These are phyloP conservation scores for Oscheius sp. DNA, from an alignment of 2,888 invertebrate genomes.

Conservation along the genomic window DNA sequence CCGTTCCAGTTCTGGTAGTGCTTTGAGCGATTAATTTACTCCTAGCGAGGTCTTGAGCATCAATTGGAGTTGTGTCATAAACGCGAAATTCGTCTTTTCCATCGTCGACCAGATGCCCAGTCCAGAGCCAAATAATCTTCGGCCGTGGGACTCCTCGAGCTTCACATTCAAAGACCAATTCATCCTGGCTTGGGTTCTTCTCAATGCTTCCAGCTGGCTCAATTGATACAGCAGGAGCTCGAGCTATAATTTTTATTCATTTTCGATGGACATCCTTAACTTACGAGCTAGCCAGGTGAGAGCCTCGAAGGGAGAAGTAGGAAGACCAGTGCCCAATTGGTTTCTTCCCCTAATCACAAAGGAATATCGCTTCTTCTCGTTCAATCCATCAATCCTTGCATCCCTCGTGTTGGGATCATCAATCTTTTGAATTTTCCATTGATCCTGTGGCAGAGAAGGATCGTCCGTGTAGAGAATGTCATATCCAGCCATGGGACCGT, in stretches of 20 bases:
- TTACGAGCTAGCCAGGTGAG: slow-evolving; percentile 63
- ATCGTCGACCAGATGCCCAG: slow-evolving; percentile 63
- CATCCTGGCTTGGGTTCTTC: slow-evolving; percentile 60
- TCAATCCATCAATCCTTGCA: slow-evolving; percentile 53
- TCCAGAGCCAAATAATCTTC: slow-evolving; percentile 69
- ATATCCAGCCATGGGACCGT: slow-evolving; percentile 66
- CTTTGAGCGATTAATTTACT: slow-evolving; percentile 64
- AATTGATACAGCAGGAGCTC: slow-evolving; percentile 56
- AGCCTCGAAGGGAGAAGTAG: slow-evolving; percentile 56
- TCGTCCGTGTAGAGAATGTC: slow-evolving; percentile 67
- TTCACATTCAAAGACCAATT: slow-evolving; percentile 63
- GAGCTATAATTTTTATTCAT: slow-evolving; percentile 37
- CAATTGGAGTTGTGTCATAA: slow-evolving; percentile 63
- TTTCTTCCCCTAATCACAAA: slow-evolving; percentile 66
- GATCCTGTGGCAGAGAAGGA: slow-evolving; percentile 56
- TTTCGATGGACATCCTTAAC: not conserved
- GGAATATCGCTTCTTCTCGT: slow-evolving; percentile 65
- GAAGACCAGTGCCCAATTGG: slow-evolving; percentile 64
- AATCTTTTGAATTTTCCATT: slow-evolving; percentile 56
- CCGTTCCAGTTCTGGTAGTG: slow-evolving; percentile 63
- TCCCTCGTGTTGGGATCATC: slow-evolving; percentile 56
- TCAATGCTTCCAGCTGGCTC: slow-evolving; percentile 55
- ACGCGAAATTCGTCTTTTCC: slow-evolving; percentile 68
- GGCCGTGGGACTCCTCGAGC: slow-evolving; percentile 67
- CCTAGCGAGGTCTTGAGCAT: slow-evolving; percentile 57